phyloP scores from a whole-genome alignment of 1,140 invertebrate genomes.

The Drosophila takahashii region DNA sequence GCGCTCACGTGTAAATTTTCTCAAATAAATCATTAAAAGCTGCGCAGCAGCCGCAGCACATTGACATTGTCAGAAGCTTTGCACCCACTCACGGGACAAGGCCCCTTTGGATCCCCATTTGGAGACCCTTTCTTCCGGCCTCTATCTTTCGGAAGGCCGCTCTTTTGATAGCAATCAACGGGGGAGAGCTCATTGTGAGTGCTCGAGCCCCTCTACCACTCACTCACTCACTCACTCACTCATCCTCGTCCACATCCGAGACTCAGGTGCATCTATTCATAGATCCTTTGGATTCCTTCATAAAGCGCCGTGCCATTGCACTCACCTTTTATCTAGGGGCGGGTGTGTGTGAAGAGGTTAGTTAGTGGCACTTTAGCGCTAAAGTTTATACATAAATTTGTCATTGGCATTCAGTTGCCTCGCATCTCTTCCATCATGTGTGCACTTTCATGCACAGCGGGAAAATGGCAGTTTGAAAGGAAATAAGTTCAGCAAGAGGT shows the following conservation, averaged over 20 bases:
- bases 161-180: constrained; percentile 79
- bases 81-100: constrained; percentile 15
- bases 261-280: constrained; percentile 65
- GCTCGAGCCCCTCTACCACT: constrained; percentile 17
- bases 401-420: constrained; percentile 76
- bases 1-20: constrained; percentile 81
- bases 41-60: constrained; percentile 66
- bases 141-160: constrained; percentile 38
- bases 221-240: neutral
- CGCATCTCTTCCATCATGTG: constrained; percentile 10
- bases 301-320: constrained; percentile 78
- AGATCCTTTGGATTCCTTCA: constrained; percentile 63
- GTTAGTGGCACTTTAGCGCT: constrained; percentile 80
- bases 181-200: constrained; percentile 73
- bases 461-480: neutral
- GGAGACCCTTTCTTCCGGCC: constrained; percentile 5
- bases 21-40: constrained; percentile 83
- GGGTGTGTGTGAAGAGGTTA: constrained; percentile 59
- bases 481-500: neutral
- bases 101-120: constrained; percentile 4
- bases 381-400: constrained; percentile 82
- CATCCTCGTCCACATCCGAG: constrained; percentile 24
- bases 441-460: constrained; percentile 11
- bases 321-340: constrained; percentile 43
- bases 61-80: constrained; percentile 73